These are phyloP conservation scores for Notothenia rossii DNA, from an alignment of 2,113 vertebrate species.

Conservation along the genomic window DNA sequence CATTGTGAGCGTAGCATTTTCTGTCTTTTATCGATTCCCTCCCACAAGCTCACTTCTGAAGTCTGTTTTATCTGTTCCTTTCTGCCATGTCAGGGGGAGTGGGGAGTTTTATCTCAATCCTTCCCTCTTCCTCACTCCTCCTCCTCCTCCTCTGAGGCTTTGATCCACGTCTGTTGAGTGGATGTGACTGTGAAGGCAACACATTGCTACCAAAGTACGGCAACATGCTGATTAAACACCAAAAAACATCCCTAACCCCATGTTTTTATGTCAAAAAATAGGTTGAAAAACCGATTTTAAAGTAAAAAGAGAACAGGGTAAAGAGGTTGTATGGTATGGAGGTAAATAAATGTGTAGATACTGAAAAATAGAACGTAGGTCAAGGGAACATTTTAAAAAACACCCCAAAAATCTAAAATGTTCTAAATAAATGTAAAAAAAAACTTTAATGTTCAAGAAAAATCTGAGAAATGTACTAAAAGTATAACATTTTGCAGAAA, in stretches of 20 bases:
- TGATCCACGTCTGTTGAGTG: slow-evolving; percentile 60
- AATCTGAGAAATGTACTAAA: too few species aligned
- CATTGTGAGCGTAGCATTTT: slow-evolving; percentile 21
- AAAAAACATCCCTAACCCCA: slow-evolving; percentile 1
- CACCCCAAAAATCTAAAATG: too few species aligned
- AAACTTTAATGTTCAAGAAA: too few species aligned
- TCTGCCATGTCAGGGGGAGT: slow-evolving; percentile 72
- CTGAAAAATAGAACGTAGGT: too few species aligned
- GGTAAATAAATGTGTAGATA: too few species aligned
- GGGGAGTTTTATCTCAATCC: slow-evolving; percentile 62
- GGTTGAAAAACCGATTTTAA: too few species aligned
- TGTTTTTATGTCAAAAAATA: too few species aligned
- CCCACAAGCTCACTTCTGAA: slow-evolving; percentile 48
- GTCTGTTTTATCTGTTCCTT: slow-evolving; percentile 69
- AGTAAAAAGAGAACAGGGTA: too few species aligned
- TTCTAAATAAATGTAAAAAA: too few species aligned
- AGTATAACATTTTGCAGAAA: too few species aligned
- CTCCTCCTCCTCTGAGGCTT: slow-evolving; percentile 40
- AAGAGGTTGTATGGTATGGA: too few species aligned
- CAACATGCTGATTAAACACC: slow-evolving; percentile 68
- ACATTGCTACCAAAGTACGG: slow-evolving; percentile 6
- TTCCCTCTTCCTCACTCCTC: background rate
- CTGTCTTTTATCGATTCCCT: slow-evolving; percentile 19
- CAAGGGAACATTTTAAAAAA: too few species aligned
- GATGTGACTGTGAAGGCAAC: slow-evolving; percentile 49